Base-by-base conservation (phyloP, 2,888 invertebrate genomes). In the Eulithis prunata region DNA sequence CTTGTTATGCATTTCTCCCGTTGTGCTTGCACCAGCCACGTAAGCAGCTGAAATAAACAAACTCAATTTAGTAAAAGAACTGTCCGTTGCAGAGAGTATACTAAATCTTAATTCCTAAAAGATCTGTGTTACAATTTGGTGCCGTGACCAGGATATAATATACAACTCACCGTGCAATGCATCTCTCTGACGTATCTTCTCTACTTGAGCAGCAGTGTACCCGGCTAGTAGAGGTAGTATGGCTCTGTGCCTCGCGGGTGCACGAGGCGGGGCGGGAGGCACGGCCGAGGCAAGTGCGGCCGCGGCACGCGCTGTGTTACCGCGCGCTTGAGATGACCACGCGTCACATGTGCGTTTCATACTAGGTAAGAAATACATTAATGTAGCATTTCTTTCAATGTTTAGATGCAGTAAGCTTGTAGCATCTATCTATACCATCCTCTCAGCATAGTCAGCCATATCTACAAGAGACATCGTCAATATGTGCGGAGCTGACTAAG, bases 1-100 rank as follows among this genome's bases (percentile, higher is more conserved):
- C 90, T 88, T 86, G 64, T 92, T 91, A 62, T 92, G 91, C 5
- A 87, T 62, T 6, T 91, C 90, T 3, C 87, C 89, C 0, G 87
- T 77, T 0, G 83, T 71, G 45, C 80, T 86, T 32, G 76, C 81
- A 0, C 89, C 90, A 0, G 91, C 79, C 0, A 91, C 86, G 58
- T 87, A 89, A 0, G 88, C 81, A 11, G 90, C 91, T 92, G 85
- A 73, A 64, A 72, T 45, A 68, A 62, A 71, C 38, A 32, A 66
- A 12, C 12, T 47, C 41, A 65, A 10, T 41, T 41, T 41, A 41
- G 41, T 41, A 41, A 4, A 8, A 21, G 21, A 21, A 21, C 21
- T 21, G 21, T 21, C 21, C 2, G 21, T 21, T 2, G 21, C 21
- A 21, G 21, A 21, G 21, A 21, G 21, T 1, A 21, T 21, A 21